Evolutionary conservation across 30 jellyfish, hydroid and myxozoan genomes (phyloP).

Genomic region (Sanderia malayensis): DNA sequence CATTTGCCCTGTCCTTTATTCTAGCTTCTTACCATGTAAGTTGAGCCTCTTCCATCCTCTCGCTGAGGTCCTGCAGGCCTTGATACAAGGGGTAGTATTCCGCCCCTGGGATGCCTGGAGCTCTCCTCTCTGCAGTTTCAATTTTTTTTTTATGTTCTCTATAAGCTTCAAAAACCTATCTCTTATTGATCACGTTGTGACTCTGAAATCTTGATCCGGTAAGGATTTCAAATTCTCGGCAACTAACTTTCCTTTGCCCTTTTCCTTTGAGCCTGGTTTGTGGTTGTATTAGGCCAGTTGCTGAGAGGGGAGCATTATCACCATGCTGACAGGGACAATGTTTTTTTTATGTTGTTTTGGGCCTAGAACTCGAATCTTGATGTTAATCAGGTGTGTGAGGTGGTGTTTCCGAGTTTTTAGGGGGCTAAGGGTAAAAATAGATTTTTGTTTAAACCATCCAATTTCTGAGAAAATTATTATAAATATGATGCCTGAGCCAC

Average conservation of each 20-base stretch:
- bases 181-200: too few species aligned
- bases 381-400: constrained; percentile 27
- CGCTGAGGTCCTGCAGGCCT: too few species aligned
- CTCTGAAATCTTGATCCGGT: too few species aligned
- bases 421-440: constrained; percentile 4
- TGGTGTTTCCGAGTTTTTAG: constrained; percentile 15
- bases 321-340: constrained; percentile 18
- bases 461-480: constrained; percentile 5
- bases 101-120: too few species aligned
- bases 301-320: constrained; percentile 21
- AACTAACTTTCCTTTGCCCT: too few species aligned
- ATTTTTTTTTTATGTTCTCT: too few species aligned
- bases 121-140: too few species aligned
- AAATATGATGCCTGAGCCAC: constrained; percentile 3
- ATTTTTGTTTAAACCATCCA: neutral
- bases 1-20: constrained; percentile 4
- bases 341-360: constrained; percentile 15
- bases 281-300: constrained; percentile 13
- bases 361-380: constrained; percentile 27
- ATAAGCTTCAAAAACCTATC: too few species aligned
- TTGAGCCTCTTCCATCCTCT: too few species aligned
- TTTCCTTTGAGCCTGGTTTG: too few species aligned
- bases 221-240: too few species aligned
- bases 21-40: constrained; percentile 10
- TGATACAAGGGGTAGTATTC: too few species aligned